Conservation (phyloP, 2,113 vertebrate genomes). For the Urocynchramus pylzowi region DNA sequence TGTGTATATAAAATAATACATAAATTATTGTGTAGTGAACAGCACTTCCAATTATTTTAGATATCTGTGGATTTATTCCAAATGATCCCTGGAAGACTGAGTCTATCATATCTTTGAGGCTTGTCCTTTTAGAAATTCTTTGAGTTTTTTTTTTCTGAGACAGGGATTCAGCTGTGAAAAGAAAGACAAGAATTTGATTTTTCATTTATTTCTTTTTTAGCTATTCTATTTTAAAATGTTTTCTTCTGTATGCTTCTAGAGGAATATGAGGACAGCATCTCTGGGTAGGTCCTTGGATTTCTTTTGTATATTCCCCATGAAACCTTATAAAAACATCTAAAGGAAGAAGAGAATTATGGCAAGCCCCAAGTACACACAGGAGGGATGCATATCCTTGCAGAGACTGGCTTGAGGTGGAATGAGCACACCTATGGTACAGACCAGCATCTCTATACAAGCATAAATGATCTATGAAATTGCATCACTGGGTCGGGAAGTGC, state of each 20-base stretch:
- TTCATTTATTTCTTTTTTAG: not conserved
- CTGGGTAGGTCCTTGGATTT: not conserved
- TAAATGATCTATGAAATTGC: not conserved
- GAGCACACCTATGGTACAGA: not conserved
- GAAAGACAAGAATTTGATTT: not conserved
- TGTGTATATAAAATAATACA: not conserved
- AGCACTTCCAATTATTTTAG: not conserved
- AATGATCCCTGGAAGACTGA: not conserved
- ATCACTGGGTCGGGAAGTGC: not conserved
- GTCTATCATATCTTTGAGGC: not conserved
- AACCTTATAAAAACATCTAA: not conserved
- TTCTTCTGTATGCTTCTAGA: fast-evolving
- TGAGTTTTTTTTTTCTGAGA: not conserved
- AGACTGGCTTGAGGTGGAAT: not conserved
- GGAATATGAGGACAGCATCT: not conserved
- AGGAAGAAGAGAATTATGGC: not conserved
- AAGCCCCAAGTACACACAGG: fast-evolving
- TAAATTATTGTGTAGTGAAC: not conserved
- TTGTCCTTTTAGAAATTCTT: not conserved
- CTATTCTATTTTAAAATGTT: not conserved
- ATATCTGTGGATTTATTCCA: not conserved
- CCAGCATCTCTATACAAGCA: not conserved
- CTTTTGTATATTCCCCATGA: not conserved
- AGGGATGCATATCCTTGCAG: not conserved
- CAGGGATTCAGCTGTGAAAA: not conserved